Evolutionary conservation across 2,113 vertebrate species (phyloP).

Genomic region (Brevimyrus niger): DNA sequence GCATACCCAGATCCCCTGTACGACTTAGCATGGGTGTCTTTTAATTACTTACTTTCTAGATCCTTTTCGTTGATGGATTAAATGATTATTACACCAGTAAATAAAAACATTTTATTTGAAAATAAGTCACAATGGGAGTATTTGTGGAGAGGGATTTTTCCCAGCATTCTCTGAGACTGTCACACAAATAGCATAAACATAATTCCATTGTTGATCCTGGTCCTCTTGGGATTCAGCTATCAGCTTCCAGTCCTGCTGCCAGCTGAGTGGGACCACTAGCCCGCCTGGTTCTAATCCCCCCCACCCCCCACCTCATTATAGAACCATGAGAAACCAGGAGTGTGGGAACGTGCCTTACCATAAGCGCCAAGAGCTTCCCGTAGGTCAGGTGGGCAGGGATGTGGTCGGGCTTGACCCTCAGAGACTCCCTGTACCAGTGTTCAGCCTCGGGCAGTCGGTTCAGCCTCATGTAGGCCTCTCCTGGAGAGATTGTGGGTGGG

Average conservation of each 20-base stretch:
- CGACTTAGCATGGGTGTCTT: neutral
- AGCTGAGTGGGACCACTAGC: neutral
- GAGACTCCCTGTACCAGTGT: slow-evolving; percentile 85
- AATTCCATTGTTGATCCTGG: neutral
- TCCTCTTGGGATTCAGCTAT: neutral
- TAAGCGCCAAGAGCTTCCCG: slow-evolving; percentile 84
- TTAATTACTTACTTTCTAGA: neutral
- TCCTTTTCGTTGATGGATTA: neutral
- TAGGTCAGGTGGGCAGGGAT: slow-evolving; percentile 96
- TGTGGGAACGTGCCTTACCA: slow-evolving; percentile 57
- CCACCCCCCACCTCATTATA: neutral
- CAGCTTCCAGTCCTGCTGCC: neutral
- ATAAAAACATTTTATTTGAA: neutral
- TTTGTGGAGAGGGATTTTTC: neutral
- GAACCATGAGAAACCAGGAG: neutral
- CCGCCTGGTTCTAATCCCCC: neutral
- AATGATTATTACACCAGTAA: neutral
- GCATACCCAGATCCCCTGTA: neutral
- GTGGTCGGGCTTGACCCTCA: slow-evolving; percentile 88
- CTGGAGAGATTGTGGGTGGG: slow-evolving; percentile 48
- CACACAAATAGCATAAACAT: neutral
- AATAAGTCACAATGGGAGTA: neutral
- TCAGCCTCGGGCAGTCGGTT: slow-evolving; percentile 83
- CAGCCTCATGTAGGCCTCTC: slow-evolving; percentile 90
- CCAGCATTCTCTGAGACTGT: neutral